These are phyloP conservation scores for Felis chaus DNA, from an alignment of 2,113 vertebrate genomes.

Conservation along the genomic window DNA sequence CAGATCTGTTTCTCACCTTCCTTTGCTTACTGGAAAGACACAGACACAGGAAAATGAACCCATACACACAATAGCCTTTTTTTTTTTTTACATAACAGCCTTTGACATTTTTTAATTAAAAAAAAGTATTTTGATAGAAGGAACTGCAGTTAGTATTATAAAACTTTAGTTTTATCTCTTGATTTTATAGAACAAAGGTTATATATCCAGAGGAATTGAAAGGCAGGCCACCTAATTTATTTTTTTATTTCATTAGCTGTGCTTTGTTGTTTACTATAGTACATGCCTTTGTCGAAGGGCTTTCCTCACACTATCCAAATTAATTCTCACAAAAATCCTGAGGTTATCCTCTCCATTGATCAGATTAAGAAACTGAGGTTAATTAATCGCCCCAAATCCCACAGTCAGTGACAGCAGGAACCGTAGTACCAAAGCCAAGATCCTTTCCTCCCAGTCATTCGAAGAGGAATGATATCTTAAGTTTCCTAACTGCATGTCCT, in stretches of 20 bases:
- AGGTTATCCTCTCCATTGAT: background rate
- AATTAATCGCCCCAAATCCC: background rate
- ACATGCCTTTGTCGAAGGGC: background rate
- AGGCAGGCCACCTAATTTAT: rapidly evolving
- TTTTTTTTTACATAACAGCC: background rate
- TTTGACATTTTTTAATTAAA: background rate
- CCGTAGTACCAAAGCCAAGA: background rate
- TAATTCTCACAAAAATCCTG: background rate
- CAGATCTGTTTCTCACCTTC: rapidly evolving
- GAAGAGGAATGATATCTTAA: background rate
- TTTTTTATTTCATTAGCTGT: background rate
- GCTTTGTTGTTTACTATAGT: background rate
- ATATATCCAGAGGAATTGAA: background rate
- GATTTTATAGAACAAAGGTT: background rate
- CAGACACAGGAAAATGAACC: rapidly evolving
- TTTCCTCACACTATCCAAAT: background rate
- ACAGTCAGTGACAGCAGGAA: rapidly evolving
- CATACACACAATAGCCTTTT: background rate
- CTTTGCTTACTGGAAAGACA: background rate
- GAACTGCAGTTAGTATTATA: background rate
- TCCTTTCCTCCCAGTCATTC: background rate
- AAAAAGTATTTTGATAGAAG: background rate
- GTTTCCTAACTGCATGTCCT: background rate
- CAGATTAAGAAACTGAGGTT: background rate
- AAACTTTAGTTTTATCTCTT: background rate